Evolutionary conservation across 1,140 invertebrate species (phyloP).

Genomic region (Pseudomyrmex concolor): DNA sequence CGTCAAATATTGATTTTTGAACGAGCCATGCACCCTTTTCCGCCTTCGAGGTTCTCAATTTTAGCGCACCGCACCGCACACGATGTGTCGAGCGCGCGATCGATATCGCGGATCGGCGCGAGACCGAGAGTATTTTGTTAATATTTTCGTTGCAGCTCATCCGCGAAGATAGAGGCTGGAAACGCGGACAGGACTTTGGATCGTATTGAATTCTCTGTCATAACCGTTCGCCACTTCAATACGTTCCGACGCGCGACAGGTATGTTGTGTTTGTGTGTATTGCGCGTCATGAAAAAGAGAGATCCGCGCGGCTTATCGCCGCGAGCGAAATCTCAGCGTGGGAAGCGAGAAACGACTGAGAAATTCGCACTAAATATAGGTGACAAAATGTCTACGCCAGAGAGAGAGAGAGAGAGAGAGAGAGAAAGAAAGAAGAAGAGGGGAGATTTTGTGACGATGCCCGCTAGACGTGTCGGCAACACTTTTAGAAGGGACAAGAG

Average conservation of each 20-base stretch:
- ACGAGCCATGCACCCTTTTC: conserved; percentile 32
- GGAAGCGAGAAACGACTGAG: conserved; percentile 21
- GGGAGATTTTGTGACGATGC: conserved; percentile 21
- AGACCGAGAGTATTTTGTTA: conserved; percentile 50
- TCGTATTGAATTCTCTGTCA: conserved; percentile 67
- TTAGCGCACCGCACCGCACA: not conserved
- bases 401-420: not conserved
- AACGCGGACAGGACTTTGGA: conserved; percentile 7
- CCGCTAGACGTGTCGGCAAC: conserved; percentile 4
- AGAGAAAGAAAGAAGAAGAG: not conserved
- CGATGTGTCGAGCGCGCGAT: conserved; percentile 15
- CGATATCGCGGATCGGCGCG: conserved; percentile 48
- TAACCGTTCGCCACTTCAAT: conserved; percentile 65
- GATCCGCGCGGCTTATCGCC: conserved; percentile 54
- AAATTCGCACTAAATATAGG: conserved; percentile 65
- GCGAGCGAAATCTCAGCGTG: conserved; percentile 26
- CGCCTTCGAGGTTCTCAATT: conserved; percentile 29
- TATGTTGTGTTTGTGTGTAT: conserved; percentile 1
- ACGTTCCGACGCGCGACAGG: conserved; percentile 49
- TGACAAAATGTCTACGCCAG: conserved; percentile 51
- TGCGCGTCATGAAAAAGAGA: conserved; percentile 48
- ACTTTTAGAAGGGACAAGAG: conserved; percentile 49
- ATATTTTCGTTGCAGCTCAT: conserved; percentile 59
- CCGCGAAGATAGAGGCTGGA: conserved; percentile 41
- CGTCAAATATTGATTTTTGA: conserved; percentile 53